Evolutionary conservation across 1,140 invertebrate species (phyloP).

Genomic region (Apis cerana): DNA sequence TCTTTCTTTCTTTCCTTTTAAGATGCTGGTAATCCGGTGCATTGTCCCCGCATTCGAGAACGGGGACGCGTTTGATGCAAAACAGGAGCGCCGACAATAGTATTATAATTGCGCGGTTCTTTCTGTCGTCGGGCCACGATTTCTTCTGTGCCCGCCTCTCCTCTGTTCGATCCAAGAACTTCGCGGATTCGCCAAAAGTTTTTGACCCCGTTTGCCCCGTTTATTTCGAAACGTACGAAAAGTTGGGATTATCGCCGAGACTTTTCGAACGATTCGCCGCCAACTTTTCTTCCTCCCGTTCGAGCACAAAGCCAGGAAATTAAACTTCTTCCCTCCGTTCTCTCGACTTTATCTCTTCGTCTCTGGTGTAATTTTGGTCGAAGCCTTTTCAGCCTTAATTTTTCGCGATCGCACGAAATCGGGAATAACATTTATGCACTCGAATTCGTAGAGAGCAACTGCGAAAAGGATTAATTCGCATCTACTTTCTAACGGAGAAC

Average conservation of each 20-base stretch:
- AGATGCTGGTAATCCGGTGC: neutral
- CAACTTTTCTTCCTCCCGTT: neutral
- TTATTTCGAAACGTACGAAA: neutral
- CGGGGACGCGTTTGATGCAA: constrained; percentile 34
- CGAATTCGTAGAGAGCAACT: no score
- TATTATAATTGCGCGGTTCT: constrained; percentile 46
- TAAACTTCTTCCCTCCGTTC: no score
- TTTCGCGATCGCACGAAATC: no score
- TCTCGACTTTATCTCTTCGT: no score
- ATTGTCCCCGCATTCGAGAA: constrained; percentile 14
- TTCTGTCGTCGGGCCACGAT: constrained; percentile 34
- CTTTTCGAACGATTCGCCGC: neutral
- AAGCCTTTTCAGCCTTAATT: no score
- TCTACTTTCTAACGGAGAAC: no score
- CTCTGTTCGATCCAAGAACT: constrained; percentile 34
- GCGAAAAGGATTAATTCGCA: no score
- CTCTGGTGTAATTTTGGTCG: no score
- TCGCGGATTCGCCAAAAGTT: constrained; percentile 35
- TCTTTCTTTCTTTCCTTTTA: neutral
- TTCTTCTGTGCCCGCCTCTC: constrained; percentile 46
- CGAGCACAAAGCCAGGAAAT: no score
- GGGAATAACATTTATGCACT: no score
- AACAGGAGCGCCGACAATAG: constrained; percentile 44
- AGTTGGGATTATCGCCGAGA: constrained; percentile 16
- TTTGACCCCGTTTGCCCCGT: constrained; percentile 39